phyloP scores from a whole-genome alignment of 2,797 vertebrate species.

The Leptoclinus maculatus region DNA sequence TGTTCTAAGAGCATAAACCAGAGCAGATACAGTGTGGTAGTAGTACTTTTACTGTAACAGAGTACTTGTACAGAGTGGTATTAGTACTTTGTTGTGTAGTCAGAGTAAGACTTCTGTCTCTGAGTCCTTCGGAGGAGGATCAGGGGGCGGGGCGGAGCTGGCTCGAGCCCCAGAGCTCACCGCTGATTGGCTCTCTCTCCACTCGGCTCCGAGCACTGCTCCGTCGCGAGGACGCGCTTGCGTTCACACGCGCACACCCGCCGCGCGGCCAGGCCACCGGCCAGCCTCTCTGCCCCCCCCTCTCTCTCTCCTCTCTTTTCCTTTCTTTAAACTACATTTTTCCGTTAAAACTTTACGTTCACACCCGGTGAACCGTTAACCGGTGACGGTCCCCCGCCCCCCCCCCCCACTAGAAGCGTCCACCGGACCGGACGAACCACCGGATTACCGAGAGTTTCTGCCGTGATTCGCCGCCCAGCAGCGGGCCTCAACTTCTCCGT shows the following conservation, averaged over 20 bases:
- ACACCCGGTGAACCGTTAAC: not conserved
- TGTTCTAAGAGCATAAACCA: too few species aligned
- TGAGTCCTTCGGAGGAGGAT: not conserved
- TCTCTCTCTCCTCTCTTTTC: slow-evolving; percentile 13
- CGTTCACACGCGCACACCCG: slow-evolving; percentile 58
- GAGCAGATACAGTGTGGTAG: not conserved
- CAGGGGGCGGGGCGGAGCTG: not conserved
- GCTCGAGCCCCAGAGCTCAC: not conserved
- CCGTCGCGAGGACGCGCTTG: slow-evolving; percentile 65
- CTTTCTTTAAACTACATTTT: slow-evolving; percentile 14
- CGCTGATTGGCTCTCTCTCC: slow-evolving; percentile 11
- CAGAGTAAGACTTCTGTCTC: slow-evolving; percentile 42
- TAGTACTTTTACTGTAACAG: not conserved
- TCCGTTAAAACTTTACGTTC: slow-evolving; percentile 27
- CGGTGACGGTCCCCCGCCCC: not conserved
- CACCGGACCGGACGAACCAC: not conserved
- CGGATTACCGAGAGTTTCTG: slow-evolving; percentile 44
- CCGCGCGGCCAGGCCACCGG: slow-evolving; percentile 77
- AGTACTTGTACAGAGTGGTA: not conserved
- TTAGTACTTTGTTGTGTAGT: not conserved
- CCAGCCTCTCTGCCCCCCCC: slow-evolving; percentile 54
- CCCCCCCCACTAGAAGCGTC: not conserved
- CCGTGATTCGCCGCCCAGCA: slow-evolving; percentile 55
- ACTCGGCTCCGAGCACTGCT: not conserved
- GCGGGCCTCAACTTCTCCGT: slow-evolving; percentile 18